phyloP scores from a whole-genome alignment of 2,113 vertebrate genomes.

The Psilopsiagon aurifrons region DNA sequence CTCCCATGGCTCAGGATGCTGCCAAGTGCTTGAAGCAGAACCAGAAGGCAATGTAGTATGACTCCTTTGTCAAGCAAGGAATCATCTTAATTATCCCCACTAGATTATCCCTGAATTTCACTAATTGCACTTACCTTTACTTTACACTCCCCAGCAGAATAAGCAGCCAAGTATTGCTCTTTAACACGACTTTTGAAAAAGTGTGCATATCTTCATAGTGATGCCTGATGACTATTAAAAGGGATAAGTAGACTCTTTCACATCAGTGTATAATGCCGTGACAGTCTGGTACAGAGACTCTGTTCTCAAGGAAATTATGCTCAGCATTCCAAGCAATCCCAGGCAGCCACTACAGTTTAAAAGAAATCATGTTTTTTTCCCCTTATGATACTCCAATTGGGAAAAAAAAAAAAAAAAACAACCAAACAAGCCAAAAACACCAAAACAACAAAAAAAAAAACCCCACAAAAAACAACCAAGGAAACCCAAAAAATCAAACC shows the following conservation, averaged over 20 bases:
- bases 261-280: not conserved
- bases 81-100: slow-evolving; percentile 23
- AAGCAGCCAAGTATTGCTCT: not conserved
- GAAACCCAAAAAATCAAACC: not conserved
- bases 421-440: no score
- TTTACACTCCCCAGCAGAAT: not conserved
- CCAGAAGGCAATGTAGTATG: not conserved
- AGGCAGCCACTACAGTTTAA: not conserved
- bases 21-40: slow-evolving; percentile 45
- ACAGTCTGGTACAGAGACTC: not conserved
- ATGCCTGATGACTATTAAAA: not conserved
- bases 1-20: slow-evolving; percentile 46
- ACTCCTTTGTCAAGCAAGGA: slow-evolving; percentile 18
- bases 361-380: not conserved
- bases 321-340: not conserved
- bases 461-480: not conserved
- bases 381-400: not conserved
- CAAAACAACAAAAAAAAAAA: not conserved
- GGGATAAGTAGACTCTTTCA: not conserved
- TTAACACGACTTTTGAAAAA: not conserved
- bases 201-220: not conserved
- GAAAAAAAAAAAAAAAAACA: not conserved
- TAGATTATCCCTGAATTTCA: slow-evolving; percentile 14
- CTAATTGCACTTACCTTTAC: slow-evolving; percentile 54
- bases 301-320: not conserved